Evolutionary conservation across 1,140 invertebrate species (phyloP).

Genomic region (Musca vetustissima): DNA sequence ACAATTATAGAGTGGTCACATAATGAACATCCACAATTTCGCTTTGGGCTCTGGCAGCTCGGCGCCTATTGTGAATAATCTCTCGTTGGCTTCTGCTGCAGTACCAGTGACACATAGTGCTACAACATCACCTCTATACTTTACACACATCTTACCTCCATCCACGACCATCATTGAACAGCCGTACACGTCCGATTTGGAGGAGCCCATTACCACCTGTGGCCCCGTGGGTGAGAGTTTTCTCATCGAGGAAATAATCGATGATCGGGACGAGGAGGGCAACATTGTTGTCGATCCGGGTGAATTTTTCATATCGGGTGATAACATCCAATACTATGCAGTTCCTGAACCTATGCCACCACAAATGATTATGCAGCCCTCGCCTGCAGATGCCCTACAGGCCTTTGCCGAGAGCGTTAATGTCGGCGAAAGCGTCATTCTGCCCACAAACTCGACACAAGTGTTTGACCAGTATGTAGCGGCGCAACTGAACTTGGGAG

Average conservation of each 20-base stretch:
- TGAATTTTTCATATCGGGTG: slow-evolving; percentile 45
- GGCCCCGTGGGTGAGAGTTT: slow-evolving; percentile 41
- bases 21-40: slow-evolving; percentile 16
- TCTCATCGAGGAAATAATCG: slow-evolving; percentile 44
- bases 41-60: slow-evolving; percentile 16
- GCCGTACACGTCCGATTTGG: slow-evolving; percentile 41
- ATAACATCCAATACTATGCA: slow-evolving; percentile 45
- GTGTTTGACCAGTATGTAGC: slow-evolving; percentile 12
- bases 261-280: slow-evolving; percentile 34
- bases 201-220: slow-evolving; percentile 34
- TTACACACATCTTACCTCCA: slow-evolving; percentile 37
- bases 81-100: slow-evolving; percentile 44
- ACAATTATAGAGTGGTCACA: not conserved
- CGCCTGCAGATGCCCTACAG: not conserved
- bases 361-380: slow-evolving; percentile 46
- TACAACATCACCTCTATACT: slow-evolving; percentile 38
- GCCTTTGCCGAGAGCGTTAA: not conserved
- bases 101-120: slow-evolving; percentile 34
- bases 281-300: slow-evolving; percentile 47
- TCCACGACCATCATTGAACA: slow-evolving; percentile 37
- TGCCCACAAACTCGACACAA: not conserved
- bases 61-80: slow-evolving; percentile 29
- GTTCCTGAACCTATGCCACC: slow-evolving; percentile 45
- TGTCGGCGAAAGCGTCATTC: not conserved
- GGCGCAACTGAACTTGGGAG: not conserved